Evolutionary conservation across 2,888 invertebrate genomes (phyloP).

Genomic region (Cabera pusaria): DNA sequence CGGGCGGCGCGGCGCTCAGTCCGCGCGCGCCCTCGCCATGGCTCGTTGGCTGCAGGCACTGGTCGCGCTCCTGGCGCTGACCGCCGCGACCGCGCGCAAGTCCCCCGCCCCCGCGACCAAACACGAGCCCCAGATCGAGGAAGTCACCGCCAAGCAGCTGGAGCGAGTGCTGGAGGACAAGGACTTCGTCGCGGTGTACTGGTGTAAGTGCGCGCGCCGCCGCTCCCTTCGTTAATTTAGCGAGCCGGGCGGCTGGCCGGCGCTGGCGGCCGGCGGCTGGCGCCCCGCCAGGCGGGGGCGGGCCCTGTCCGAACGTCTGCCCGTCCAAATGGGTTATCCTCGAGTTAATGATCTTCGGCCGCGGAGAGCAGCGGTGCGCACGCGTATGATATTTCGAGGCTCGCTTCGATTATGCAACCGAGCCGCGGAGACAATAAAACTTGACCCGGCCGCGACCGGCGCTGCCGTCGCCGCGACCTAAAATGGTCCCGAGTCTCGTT

Average conservation of each 20-base stretch:
- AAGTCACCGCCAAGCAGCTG: conserved; percentile 96
- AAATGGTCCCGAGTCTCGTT: conserved; percentile 79
- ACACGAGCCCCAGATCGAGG: conserved; percentile 92
- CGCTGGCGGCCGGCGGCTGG: conserved; percentile 42
- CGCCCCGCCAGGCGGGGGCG: conserved; percentile 59
- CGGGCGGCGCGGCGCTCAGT: conserved; percentile 60
- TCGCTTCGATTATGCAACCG: conserved; percentile 72
- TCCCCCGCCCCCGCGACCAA: conserved; percentile 60
- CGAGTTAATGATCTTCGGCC: conserved; percentile 74
- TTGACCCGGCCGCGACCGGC: conserved; percentile 68
- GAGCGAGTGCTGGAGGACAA: conserved; percentile 94
- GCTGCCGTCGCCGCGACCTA: conserved; percentile 70
- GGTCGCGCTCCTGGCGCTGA: conserved; percentile 80
- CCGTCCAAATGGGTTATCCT: conserved; percentile 72
- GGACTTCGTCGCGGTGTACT: conserved; percentile 97
- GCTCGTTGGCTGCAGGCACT: conserved; percentile 79
- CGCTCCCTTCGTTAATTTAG: too few species aligned
- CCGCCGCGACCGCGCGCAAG: conserved; percentile 77
- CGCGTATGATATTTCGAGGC: conserved; percentile 66
- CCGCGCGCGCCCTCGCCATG: conserved; percentile 80
- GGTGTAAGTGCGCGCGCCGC: conserved; percentile 91
- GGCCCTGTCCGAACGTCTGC: conserved; percentile 64
- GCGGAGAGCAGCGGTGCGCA: conserved; percentile 50
- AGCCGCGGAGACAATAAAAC: conserved; percentile 76
- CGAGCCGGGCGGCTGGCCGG: conserved; percentile 53